Conservation (phyloP, 2,888 invertebrate genomes). For the Erebia ligea region DNA sequence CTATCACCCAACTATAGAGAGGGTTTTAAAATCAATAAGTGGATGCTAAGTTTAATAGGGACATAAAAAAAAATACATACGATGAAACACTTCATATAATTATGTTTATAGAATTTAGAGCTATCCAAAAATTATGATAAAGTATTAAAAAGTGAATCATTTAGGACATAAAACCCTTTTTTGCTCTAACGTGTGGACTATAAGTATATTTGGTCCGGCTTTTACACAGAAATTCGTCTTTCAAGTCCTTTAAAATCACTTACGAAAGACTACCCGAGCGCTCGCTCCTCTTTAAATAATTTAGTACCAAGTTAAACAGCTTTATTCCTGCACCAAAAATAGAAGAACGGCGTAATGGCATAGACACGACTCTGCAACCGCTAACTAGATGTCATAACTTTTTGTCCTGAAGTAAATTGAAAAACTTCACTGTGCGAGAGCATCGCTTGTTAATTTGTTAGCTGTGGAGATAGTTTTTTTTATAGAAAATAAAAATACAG, state of each 20-base stretch:
- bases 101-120: too few species aligned
- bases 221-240: not conserved
- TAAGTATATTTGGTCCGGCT: not conserved
- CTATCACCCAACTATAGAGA: too few species aligned
- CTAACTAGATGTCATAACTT: slow-evolving; percentile 29
- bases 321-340: slow-evolving; percentile 16
- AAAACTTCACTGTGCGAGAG: slow-evolving; percentile 24
- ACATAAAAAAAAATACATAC: too few species aligned
- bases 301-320: slow-evolving; percentile 12
- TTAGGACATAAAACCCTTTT: not conserved
- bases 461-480: slow-evolving; percentile 10
- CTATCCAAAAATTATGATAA: too few species aligned
- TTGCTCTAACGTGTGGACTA: not conserved
- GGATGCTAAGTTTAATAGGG: too few species aligned
- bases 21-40: too few species aligned
- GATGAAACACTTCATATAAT: too few species aligned
- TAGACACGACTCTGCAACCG: slow-evolving; percentile 17
- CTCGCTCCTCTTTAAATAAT: slow-evolving; percentile 13
- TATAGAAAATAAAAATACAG: too few species aligned
- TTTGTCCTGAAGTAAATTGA: slow-evolving; percentile 29
- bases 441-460: not conserved
- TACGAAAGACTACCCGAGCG: slow-evolving; percentile 1
- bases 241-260: slow-evolving; percentile 13
- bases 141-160: too few species aligned
- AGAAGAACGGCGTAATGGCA: slow-evolving; percentile 12